A percentile compares a stretch with the other conserved stretches of the same genome.
Evolutionary conservation across 2,113 vertebrate species (phyloP).

Genomic region (Petroica traversi): DNA sequence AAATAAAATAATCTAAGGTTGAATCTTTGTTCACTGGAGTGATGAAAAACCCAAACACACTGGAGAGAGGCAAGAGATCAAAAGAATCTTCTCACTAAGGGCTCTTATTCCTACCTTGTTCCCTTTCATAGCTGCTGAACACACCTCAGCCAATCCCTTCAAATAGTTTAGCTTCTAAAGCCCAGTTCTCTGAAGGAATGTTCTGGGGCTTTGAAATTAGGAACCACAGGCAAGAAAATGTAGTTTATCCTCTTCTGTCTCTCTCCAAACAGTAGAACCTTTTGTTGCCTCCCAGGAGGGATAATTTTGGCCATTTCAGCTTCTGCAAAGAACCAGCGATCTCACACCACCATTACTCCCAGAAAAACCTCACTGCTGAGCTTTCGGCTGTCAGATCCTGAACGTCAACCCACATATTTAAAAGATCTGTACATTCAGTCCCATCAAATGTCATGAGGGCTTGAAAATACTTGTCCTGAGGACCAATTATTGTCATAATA

Average conservation of each 20-base stretch:
- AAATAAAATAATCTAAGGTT: neutral
- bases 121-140: neutral
- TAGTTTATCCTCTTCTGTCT: neutral
- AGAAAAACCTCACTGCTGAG: neutral
- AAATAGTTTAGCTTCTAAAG: neutral
- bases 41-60: neutral
- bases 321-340: neutral
- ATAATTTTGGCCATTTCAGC: neutral
- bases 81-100: neutral
- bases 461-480: neutral
- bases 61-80: neutral
- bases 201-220: neutral
- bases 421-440: neutral
- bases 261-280: neutral
- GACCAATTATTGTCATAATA: neutral
- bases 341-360: neutral
- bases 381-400: neutral
- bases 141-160: neutral
- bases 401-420: neutral
- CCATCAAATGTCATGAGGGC: neutral
- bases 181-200: neutral
- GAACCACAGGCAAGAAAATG: neutral
- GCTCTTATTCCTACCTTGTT: neutral
- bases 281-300: neutral
- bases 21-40: neutral